phyloP scores from a whole-genome alignment of 2,888 invertebrate genomes.

The Drosophila nr. perissopoda region DNA sequence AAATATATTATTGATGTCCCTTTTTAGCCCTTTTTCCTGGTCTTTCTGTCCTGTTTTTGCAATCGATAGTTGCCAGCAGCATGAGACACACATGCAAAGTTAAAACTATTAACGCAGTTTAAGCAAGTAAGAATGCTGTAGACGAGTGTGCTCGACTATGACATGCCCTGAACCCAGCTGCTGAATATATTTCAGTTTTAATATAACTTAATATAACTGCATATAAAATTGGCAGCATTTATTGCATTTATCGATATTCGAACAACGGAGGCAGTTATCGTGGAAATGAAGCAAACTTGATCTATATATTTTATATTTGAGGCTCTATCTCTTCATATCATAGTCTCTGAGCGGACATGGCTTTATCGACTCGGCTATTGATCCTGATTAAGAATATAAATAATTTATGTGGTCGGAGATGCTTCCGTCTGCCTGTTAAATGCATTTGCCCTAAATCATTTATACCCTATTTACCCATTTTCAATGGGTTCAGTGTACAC shows the following conservation, averaged over 20 bases:
- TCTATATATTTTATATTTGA: neutral
- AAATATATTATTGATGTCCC: neutral
- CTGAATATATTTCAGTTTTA: neutral
- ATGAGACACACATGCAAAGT: neutral
- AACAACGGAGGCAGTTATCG: neutral
- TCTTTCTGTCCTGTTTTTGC: neutral
- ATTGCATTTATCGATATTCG: neutral
- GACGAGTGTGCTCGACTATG: neutral
- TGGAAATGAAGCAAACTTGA: neutral
- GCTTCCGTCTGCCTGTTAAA: neutral
- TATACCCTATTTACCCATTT: neutral
- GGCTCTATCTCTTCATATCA: neutral
- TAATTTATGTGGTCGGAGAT: neutral
- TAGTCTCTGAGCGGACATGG: neutral
- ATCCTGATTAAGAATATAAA: neutral
- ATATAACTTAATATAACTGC: no score
- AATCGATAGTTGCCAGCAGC: neutral
- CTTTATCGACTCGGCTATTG: neutral
- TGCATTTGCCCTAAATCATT: neutral
- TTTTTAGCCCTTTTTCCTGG: neutral
- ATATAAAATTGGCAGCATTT: neutral
- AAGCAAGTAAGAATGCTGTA: neutral
- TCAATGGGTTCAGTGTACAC: neutral
- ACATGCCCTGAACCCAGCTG: neutral
- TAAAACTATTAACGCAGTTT: neutral